Evolutionary conservation across 23 tunicate genomes (phyloP).

Genomic region (Halocynthia aurantium): DNA sequence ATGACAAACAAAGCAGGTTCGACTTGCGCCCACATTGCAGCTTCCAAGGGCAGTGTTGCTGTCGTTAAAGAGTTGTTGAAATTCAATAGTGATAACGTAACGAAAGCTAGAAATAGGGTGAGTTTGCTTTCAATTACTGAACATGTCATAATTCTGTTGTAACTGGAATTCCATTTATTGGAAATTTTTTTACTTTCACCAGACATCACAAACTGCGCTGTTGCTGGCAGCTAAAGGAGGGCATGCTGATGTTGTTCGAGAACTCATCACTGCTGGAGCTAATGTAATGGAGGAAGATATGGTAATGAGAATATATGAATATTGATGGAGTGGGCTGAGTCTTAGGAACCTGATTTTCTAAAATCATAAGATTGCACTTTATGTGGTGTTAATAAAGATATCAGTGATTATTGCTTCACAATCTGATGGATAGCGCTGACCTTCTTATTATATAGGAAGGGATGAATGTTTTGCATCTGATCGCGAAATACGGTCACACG

Average conservation of each 20-base stretch:
- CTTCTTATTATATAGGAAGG: slow-evolving; percentile 42
- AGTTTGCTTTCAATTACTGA: not conserved
- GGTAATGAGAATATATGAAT: slow-evolving; percentile 23
- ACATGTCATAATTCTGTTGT: too few relatives aligned
- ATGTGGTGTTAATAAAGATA: not conserved
- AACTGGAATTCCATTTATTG: not conserved
- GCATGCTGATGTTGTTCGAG: slow-evolving; percentile 64
- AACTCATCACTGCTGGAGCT: slow-evolving; percentile 68
- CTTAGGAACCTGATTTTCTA: not conserved
- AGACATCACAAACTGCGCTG: slow-evolving; percentile 70
- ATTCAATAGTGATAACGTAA: slow-evolving; percentile 59
- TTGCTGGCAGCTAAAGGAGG: slow-evolving; percentile 83
- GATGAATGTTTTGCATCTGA: slow-evolving; percentile 75
- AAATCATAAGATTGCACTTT: not conserved
- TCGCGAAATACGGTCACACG: slow-evolving; percentile 81
- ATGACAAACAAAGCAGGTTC: slow-evolving; percentile 79
- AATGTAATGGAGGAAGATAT: slow-evolving; percentile 71
- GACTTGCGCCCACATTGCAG: slow-evolving; percentile 95
- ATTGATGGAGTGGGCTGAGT: not conserved
- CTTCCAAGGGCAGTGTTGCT: slow-evolving; percentile 84
- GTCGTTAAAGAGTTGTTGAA: slow-evolving; percentile 65
- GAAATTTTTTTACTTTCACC: not conserved
- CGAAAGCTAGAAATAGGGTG: slow-evolving; percentile 54
- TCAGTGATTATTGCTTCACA: not conserved
- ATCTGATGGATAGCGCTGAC: not conserved